Evolutionary conservation across 2,888 invertebrate genomes (phyloP), one percentile per base, ranked within the genome.

Genomic region (Caenorhabditis japonica): DNA sequence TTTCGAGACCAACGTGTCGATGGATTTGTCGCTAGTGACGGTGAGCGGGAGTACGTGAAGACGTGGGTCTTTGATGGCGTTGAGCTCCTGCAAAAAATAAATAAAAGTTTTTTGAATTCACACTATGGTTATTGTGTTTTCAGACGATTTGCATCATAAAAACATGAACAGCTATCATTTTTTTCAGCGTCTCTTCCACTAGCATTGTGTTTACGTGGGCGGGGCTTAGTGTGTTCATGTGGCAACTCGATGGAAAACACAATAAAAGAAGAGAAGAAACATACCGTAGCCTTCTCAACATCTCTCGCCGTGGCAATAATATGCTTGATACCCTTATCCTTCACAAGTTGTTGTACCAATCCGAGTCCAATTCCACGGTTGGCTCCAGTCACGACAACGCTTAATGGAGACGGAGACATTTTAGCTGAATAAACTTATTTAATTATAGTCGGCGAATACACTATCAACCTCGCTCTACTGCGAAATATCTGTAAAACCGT

Each of bases 351-450:
- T 89, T 92, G 92, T 39, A 95, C 92, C 84, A 95, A 90, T 75
- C 94, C 94, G 59, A 95, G 90, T 39, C 95, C 95, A 64, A 95
- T 90, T 12, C 95, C 95, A 47, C 95, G 91, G 88, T 94, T 95
- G 76, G 93, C 93, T 41, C 95, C 95, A 41, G 95, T 95, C 81
- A 95, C 92, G 85, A 95, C 89, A 81, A 94, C 92, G 17, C 60
- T 64, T 34, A 47, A 39, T 12, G 71, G 71, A 8, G 71, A 44
- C 56, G n/a, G n/a, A n/a, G n/a, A n/a, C n/a, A n/a, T n/a, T n/a
- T n/a, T n/a, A n/a, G n/a, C n/a, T n/a, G n/a, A n/a, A n/a, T n/a
- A n/a, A n/a, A n/a, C n/a, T n/a, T n/a, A n/a, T n/a, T n/a, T n/a
- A n/a, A n/a, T n/a, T n/a, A n/a, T n/a, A n/a, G n/a, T n/a, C n/a